Conservation (phyloP, 1,140 invertebrate genomes). For the Drosophila nigromelanica region DNA sequence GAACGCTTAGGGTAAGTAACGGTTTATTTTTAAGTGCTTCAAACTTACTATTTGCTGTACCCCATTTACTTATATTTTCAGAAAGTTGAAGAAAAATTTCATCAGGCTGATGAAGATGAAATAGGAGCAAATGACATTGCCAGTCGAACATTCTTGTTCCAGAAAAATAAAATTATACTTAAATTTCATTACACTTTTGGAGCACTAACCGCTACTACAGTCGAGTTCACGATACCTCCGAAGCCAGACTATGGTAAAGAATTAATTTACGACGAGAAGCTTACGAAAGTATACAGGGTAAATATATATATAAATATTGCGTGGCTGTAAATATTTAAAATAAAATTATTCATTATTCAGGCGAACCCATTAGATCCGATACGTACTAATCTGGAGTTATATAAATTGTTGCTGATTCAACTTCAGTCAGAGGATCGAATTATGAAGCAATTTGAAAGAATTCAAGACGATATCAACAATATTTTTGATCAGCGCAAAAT, state of each 20-base stretch:
- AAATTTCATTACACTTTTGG: constrained; percentile 89
- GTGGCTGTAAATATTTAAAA: background rate
- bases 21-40: background rate
- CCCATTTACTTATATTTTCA: constrained; percentile 5
- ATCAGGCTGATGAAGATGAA: constrained; percentile 30
- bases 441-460: constrained; percentile 79
- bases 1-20: constrained; percentile 42
- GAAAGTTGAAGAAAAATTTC: constrained; percentile 67
- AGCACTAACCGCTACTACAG: constrained; percentile 87
- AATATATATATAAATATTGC: constrained; percentile 24
- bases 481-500: constrained; percentile 83
- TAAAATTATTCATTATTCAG: constrained; percentile 52
- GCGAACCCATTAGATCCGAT: constrained; percentile 87
- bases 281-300: constrained; percentile 87
- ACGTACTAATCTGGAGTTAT: constrained; percentile 87
- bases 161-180: constrained; percentile 87
- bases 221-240: constrained; percentile 88
- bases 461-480: constrained; percentile 85
- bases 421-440: constrained; percentile 85
- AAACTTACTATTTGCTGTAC: background rate
- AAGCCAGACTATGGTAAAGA: constrained; percentile 87
- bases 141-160: constrained; percentile 87
- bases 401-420: constrained; percentile 84
- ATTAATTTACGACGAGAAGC: constrained; percentile 86
- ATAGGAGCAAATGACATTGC: constrained; percentile 85